These are phyloP conservation scores for Rhynchotus rufescens DNA, from an alignment of 2,797 vertebrate species.

Conservation along the genomic window DNA sequence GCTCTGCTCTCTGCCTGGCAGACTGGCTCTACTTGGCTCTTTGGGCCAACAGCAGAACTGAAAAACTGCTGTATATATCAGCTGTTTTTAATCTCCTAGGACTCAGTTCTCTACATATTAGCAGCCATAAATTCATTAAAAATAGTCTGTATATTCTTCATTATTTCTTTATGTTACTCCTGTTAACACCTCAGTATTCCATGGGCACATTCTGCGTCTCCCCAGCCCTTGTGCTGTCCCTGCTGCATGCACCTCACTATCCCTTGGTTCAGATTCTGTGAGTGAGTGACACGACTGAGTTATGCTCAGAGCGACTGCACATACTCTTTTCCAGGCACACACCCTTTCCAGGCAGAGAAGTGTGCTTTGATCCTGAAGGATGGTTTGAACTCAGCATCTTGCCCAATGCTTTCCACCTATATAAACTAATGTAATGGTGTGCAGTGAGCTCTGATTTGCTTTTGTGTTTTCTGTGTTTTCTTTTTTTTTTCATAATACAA, in stretches of 20 bases:
- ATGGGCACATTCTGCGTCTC: background rate
- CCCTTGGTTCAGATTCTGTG: background rate
- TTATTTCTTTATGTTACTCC: background rate
- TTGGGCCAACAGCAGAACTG: background rate
- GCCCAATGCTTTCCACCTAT: background rate
- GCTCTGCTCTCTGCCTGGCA: background rate
- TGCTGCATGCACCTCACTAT: fast-evolving
- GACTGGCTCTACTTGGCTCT: background rate
- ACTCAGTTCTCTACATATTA: background rate
- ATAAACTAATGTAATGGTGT: background rate
- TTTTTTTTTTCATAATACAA: background rate
- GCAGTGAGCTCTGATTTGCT: background rate
- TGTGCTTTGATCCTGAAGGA: background rate
- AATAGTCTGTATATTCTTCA: background rate
- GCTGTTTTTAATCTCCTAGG: background rate
- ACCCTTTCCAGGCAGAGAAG: background rate
- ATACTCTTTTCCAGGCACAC: background rate
- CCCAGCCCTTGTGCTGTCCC: background rate
- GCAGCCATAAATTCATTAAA: background rate
- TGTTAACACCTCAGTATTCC: fast-evolving
- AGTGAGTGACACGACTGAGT: background rate
- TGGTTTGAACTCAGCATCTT: background rate
- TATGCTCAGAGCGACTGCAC: background rate
- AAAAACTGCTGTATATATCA: background rate
- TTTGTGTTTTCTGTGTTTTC: no score